phyloP scores from a whole-genome alignment of 2,113 vertebrate genomes.

The Triplophysa tibetana region DNA sequence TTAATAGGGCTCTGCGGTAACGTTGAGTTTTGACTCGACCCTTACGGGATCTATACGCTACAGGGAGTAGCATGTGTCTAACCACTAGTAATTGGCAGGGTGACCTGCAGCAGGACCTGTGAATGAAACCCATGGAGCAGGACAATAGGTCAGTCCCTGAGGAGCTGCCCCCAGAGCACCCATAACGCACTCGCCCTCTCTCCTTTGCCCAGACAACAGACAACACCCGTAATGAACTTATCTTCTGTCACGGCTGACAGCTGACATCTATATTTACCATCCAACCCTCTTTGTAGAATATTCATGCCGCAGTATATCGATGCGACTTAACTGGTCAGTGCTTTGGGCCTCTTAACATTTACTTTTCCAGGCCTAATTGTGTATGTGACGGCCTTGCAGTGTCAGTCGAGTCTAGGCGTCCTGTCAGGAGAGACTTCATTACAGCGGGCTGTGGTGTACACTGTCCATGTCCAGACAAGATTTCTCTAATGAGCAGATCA shows the following conservation, averaged over 20 bases:
- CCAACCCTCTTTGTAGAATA: conserved; percentile 15
- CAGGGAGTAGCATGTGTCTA: conserved; percentile 28
- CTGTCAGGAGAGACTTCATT: conserved; percentile 71
- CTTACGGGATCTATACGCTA: neutral
- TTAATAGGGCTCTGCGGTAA: too few species aligned
- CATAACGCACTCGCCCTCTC: conserved; percentile 34
- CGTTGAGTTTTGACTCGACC: conserved; percentile 6
- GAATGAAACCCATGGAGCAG: conserved; percentile 49
- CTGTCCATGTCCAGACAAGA: conserved; percentile 58
- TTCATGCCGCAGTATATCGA: conserved; percentile 6
- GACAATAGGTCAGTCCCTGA: conserved; percentile 52
- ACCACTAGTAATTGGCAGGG: conserved; percentile 55
- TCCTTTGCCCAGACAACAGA: conserved; percentile 51
- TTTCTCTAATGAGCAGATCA: conserved; percentile 61
- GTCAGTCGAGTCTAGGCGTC: conserved; percentile 20
- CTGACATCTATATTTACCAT: conserved; percentile 32
- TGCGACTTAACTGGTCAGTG: conserved; percentile 22
- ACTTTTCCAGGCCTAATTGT: neutral
- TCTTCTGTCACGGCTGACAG: conserved; percentile 38
- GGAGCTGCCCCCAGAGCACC: conserved; percentile 47
- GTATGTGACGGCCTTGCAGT: neutral
- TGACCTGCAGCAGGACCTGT: conserved; percentile 54
- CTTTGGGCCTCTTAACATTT: conserved; percentile 22
- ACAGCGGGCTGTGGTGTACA: conserved; percentile 60
- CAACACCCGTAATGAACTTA: conserved; percentile 46